Evolutionary conservation across 2,797 vertebrate species (phyloP), one percentile per base, ranked within the genome.

Genomic region (Enteromius fasciolatus): DNA sequence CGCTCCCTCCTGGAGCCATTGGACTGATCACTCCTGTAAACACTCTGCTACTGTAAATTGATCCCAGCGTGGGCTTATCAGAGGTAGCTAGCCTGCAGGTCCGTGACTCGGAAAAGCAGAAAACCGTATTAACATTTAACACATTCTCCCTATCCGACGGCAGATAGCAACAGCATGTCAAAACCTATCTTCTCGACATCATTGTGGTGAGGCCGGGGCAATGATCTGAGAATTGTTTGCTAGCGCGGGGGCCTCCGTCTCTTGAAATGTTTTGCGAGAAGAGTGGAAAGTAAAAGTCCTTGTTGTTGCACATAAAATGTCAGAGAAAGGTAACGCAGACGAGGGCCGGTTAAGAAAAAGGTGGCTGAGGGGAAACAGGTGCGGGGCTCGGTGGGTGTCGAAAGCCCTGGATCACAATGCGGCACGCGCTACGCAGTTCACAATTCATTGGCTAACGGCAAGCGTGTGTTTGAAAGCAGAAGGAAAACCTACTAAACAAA

Each of bases 321-420:
- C 80, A 74, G 61, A 68, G 72, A 25, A 68, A 54, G 66, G 63
- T 25, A 82, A 52, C 25, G 4, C 36, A 31, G 41, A 54, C 23
- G 36, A 61, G 63, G 67, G 72, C 63, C 59, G 48, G 66, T 70
- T 81, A 61, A 76, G 59, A 72, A 59, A 76, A 80, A 23, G 25
- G 59, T 63, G 80, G 74, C 75, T 25, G 68, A 84, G 76, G 84
- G 85, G 88, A 85, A 87, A 89, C 88, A 87, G 88, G 87, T 90
- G 86, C 85, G 78, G 64, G 72, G 61, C 86, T 83, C 85, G 7
- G 88, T 83, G 66, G 85, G 89, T 76, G 86, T 78, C 84, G 78
- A 80, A 84, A 83, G 79, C 83, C 83, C 75, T 82, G 79, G 25
- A 83, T 80, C 81, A 69, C 86, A 83, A 86, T 86, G 78, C 87